These are phyloP conservation scores for Eulithis testata DNA, from an alignment of 2,888 invertebrate species.

Conservation along the genomic window DNA sequence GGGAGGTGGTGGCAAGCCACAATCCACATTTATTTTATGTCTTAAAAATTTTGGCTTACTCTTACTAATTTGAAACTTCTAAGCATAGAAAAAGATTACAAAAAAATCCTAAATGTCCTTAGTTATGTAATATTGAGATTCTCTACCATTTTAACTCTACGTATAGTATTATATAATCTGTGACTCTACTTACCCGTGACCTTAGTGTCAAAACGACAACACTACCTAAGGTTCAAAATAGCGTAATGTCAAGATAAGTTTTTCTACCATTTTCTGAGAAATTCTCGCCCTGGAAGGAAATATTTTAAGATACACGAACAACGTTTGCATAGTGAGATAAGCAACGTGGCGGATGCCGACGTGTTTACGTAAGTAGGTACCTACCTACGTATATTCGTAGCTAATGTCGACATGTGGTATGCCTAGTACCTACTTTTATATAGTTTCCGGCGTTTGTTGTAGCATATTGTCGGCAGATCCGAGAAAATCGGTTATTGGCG, in stretches of 20 bases:
- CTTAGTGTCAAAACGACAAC: conserved; percentile 2
- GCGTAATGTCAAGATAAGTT: conserved; percentile 33
- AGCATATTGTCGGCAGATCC: background rate
- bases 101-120: too few relatives aligned
- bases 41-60: too few relatives aligned
- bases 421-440: conserved; percentile 3
- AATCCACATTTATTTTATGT: too few relatives aligned
- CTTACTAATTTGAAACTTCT: too few relatives aligned
- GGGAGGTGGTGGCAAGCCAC: too few relatives aligned
- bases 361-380: conserved; percentile 57
- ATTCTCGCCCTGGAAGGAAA: conserved; percentile 71
- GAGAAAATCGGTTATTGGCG: too few relatives aligned
- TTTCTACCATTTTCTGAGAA: conserved; percentile 60
- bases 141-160: background rate
- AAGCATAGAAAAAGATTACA: too few relatives aligned
- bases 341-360: conserved; percentile 70
- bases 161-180: too few relatives aligned
- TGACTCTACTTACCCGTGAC: background rate
- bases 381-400: conserved; percentile 12
- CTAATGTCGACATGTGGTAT: conserved; percentile 16
- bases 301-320: conserved; percentile 73
- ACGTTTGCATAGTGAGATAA: conserved; percentile 75
- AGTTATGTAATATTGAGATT: too few relatives aligned
- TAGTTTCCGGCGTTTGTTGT: conserved; percentile 1
- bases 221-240: conserved; percentile 30